phyloP scores from a whole-genome alignment of 2,888 invertebrate genomes.

The Rhingia campestris region DNA sequence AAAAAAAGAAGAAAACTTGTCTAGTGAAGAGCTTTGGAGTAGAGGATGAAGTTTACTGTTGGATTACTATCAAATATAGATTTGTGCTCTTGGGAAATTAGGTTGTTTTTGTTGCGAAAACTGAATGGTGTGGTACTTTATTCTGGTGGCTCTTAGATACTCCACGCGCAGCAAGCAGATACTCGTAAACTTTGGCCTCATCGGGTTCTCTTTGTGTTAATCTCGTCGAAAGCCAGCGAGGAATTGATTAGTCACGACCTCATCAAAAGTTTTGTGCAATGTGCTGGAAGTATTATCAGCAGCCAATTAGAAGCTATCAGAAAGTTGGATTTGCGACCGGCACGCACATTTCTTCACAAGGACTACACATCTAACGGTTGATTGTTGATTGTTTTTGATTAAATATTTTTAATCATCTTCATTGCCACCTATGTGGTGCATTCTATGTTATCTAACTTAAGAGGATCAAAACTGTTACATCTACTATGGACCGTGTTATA shows the following conservation, averaged over 20 bases:
- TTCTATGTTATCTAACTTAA: too few relatives aligned
- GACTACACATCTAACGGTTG: too few relatives aligned
- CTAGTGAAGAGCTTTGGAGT: slow-evolving; percentile 24
- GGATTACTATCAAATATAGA: slow-evolving; percentile 72
- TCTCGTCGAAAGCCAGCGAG: slow-evolving; percentile 58
- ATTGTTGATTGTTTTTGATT: slow-evolving; percentile 55
- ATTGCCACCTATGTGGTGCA: slow-evolving; percentile 6
- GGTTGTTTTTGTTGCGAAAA: slow-evolving; percentile 63
- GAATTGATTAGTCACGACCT: slow-evolving; percentile 73
- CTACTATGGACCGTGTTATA: too few relatives aligned
- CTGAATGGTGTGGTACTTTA: slow-evolving; percentile 31
- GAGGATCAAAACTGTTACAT: too few relatives aligned
- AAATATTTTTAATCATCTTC: slow-evolving; percentile 29
- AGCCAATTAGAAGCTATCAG: slow-evolving; percentile 72
- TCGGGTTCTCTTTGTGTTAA: slow-evolving; percentile 53
- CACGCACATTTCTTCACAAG: slow-evolving; percentile 11
- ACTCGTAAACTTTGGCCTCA: slow-evolving; percentile 46
- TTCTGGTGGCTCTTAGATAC: slow-evolving; percentile 35
- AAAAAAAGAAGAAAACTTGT: slow-evolving; percentile 39
- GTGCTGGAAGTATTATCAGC: slow-evolving; percentile 65
- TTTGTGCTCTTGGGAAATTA: slow-evolving; percentile 63
- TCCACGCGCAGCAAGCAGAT: slow-evolving; percentile 1
- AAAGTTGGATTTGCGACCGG: slow-evolving; percentile 57
- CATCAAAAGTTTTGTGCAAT: slow-evolving; percentile 68
- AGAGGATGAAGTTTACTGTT: slow-evolving; percentile 63